phyloP scores from a whole-genome alignment of 2,797 vertebrate species.

The Sebastes flavidus region DNA sequence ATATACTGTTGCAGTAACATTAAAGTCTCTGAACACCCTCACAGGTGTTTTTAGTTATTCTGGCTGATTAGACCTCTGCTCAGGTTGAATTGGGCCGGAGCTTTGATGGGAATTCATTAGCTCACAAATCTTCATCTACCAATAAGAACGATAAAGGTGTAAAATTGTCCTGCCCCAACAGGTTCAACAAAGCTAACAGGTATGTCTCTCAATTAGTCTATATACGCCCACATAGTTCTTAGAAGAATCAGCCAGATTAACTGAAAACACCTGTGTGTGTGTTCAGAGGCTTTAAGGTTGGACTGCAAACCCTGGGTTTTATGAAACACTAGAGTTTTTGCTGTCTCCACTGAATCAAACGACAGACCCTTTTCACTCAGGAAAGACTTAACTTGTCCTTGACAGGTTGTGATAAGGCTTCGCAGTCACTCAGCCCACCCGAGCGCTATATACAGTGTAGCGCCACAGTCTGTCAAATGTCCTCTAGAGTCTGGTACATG shows the following conservation, averaged over 20 bases:
- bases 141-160: too few species aligned
- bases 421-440: constrained; percentile 6
- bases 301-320: background rate
- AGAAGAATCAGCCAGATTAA: too few species aligned
- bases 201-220: too few species aligned
- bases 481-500: background rate
- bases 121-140: too few species aligned
- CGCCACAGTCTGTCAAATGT: constrained; percentile 16
- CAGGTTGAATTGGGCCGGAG: too few species aligned
- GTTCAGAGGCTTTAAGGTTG: background rate
- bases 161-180: too few species aligned
- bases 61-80: too few species aligned
- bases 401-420: constrained; percentile 16
- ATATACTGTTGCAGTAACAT: background rate
- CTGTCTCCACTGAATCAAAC: background rate
- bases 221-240: too few species aligned
- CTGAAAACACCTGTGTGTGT: too few species aligned
- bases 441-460: background rate
- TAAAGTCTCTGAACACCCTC: fast-evolving
- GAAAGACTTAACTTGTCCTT: background rate
- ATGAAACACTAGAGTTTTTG: background rate
- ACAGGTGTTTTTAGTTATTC: too few species aligned
- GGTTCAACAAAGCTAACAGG: too few species aligned
- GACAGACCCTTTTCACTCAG: background rate
- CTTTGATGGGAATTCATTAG: too few species aligned